Evolutionary conservation across 2,888 invertebrate species (phyloP), one percentile per base, ranked within the genome.

Genomic region (Tetheella fluctuosa): DNA sequence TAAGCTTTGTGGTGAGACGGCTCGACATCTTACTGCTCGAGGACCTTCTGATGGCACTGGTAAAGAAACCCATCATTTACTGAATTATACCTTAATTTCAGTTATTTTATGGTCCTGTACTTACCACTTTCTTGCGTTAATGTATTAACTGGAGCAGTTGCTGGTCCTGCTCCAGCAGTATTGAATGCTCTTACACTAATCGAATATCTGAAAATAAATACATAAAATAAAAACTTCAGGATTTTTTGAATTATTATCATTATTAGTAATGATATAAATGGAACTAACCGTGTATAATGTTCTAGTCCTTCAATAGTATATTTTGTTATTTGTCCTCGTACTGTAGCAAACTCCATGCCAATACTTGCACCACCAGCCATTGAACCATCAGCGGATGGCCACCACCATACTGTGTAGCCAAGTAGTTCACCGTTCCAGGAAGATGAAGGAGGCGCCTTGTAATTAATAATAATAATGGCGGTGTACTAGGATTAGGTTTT

Each of bases 101-200:
- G 52, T 48, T n/a, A n/a, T 52, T 54, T 28, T 10, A 15, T 12
- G 39, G 5, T 34, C 13, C 34, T 7, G 48, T 60, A 69, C 93
- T 90, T 89, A 95, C 96, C 96, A 83, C 97, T 97, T 93, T 98
- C 98, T 72, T 97, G 95, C 8, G 98, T 98, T 23, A 96, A 95
- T 4, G 96, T 97, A 68, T 96, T 95, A 23, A 97, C 94, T 34
- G 96, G 95, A 0, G 95, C 92, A 17, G 97, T 97, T 56, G 96
- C 95, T 0, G 98, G 97, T 3, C 98, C 97, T 20, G 96, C 95
- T 0, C 97, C 97, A 52, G 97, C 96, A 65, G 96, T 96, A 83
- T 98, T 98, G 83, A 97, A 96, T 0, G 97, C 97, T 80, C 96
- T 94, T n/a, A 98, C 96, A 60, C 96, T 95, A 42, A 98, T 95